Conservation (phyloP, 2,113 vertebrate genomes). For the Microtus ochrogaster region DNA sequence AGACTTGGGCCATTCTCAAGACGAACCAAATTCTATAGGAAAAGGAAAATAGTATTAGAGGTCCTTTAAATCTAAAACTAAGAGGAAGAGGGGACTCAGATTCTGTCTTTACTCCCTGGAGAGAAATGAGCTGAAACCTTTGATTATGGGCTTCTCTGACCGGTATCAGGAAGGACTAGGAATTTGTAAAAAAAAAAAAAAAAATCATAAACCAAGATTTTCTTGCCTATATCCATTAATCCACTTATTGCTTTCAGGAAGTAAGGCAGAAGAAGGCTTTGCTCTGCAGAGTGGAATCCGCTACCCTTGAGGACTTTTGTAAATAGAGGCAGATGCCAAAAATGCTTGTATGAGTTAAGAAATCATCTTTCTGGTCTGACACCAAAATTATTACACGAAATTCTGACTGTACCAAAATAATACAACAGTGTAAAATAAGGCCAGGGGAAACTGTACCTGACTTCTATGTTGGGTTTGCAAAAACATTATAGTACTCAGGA, state of each 20-base stretch:
- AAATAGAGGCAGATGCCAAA: background rate
- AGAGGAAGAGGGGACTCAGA: background rate
- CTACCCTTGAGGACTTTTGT: background rate
- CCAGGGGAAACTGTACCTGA: background rate
- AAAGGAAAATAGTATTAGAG: background rate
- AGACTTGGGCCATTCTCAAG: background rate
- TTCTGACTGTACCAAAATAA: background rate
- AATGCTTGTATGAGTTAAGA: background rate
- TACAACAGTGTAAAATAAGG: background rate
- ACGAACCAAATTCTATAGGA: background rate
- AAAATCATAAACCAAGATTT: background rate
- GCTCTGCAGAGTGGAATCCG: no score
- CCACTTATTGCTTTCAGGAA: background rate
- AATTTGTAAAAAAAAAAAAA: no score
- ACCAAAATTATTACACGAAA: background rate
- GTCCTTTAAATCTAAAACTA: background rate
- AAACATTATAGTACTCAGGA: no score
- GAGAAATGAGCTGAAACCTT: background rate
- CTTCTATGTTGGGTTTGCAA: background rate
- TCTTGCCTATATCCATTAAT: background rate
- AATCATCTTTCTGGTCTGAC: background rate
- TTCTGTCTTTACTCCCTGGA: background rate
- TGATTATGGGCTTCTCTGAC: background rate
- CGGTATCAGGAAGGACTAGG: background rate
- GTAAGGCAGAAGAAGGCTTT: background rate